These are phyloP conservation scores for Drosophila suboccidentalis DNA, from an alignment of 2,888 invertebrate genomes.

Conservation along the genomic window DNA sequence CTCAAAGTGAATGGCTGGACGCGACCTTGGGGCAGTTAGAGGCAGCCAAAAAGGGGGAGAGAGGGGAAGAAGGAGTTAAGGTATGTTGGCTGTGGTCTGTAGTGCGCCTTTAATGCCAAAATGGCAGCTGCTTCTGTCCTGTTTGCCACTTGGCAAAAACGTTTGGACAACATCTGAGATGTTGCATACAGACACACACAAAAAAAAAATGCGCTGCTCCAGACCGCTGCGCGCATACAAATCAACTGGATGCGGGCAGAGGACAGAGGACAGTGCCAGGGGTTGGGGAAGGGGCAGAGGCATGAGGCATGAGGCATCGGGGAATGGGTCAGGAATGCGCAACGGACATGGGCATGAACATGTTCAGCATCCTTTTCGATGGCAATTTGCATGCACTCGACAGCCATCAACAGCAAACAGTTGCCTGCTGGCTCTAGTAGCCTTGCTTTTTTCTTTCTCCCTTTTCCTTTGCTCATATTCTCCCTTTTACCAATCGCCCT, in stretches of 20 bases:
- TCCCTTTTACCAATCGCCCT: no score
- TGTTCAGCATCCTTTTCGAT: conserved; percentile 77
- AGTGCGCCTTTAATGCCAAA: conserved; percentile 55
- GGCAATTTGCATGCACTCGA: conserved; percentile 80
- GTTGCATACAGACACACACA: conserved; percentile 18
- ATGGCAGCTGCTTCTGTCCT: conserved; percentile 61
- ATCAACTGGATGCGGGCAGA: conserved; percentile 48
- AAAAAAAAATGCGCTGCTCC: conserved; percentile 16
- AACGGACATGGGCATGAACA: conserved; percentile 54
- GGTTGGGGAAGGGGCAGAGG: not conserved
- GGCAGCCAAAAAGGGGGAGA: not conserved
- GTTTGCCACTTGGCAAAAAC: conserved; percentile 65
- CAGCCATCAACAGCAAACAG: conserved; percentile 80
- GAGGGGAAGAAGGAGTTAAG: not conserved
- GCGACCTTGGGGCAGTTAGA: conserved; percentile 65
- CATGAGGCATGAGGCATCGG: not conserved
- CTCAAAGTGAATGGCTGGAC: conserved; percentile 75
- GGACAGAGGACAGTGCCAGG: not conserved
- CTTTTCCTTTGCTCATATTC: conserved; percentile 15
- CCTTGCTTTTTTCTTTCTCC: conserved; percentile 5
- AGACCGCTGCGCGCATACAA: conserved; percentile 69
- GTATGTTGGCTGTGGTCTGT: conserved; percentile 31
- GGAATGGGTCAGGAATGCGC: conserved; percentile 8
- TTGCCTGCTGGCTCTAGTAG: conserved; percentile 51
- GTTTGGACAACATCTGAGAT: conserved; percentile 72